Percentiles rank a stretch among this genome's conserved stretches.
These are phyloP conservation scores for Microctonus hyperodae DNA, from an alignment of 2,888 invertebrate species.

Conservation along the genomic window DNA sequence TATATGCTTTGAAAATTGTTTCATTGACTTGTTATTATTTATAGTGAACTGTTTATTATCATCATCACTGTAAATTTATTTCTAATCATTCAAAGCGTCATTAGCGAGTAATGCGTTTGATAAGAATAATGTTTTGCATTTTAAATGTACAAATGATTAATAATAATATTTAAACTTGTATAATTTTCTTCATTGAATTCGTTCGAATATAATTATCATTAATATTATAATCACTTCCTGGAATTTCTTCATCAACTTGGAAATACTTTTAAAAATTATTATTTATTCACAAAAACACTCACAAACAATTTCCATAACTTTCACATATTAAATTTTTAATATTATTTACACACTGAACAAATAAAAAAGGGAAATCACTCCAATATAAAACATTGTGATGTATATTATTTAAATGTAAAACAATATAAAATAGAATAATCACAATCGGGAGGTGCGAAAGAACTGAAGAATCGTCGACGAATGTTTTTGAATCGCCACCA, in stretches of 20 bases:
- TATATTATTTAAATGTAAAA: background rate
- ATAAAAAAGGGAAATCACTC: background rate
- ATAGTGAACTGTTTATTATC: background rate
- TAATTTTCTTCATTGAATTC: background rate
- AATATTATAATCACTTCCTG: background rate
- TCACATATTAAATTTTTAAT: background rate
- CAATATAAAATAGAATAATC: background rate
- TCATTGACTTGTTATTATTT: background rate
- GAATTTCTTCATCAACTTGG: background rate
- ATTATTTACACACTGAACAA: background rate
- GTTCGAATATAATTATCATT: background rate
- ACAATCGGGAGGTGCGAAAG: slow-evolving; percentile 22
- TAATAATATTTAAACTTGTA: background rate
- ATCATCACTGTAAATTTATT: slow-evolving; percentile 1
- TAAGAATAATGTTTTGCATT: background rate
- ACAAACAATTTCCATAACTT: no score
- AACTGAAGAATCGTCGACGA: slow-evolving; percentile 13
- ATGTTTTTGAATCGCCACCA: background rate
- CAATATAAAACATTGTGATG: background rate
- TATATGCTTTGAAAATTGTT: no score
- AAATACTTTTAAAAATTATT: no score
- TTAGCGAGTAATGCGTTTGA: background rate
- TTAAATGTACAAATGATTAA: background rate
- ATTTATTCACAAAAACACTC: no score
- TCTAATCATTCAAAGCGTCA: no score